A percentile compares a stretch with the other conserved stretches of the same genome.
Conservation (phyloP, 2,113 vertebrate species). For the Thunnus thynnus region DNA sequence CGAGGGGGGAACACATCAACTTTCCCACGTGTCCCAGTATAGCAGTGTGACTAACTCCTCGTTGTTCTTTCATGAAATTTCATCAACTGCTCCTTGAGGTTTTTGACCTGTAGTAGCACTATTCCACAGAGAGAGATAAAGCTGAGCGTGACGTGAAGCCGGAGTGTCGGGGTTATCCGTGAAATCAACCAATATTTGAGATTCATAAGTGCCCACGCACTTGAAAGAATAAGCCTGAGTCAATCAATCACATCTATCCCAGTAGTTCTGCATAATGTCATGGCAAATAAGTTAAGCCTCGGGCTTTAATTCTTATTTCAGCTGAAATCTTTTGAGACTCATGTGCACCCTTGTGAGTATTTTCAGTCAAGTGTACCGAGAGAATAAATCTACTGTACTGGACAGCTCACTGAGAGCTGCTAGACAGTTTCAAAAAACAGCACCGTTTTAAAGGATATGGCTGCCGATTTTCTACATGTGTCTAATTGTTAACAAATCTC, state of each 20-base stretch:
- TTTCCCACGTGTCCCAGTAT: slow-evolving; percentile 74
- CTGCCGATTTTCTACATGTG: neutral
- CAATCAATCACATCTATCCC: slow-evolving; percentile 46
- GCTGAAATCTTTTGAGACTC: slow-evolving; percentile 41
- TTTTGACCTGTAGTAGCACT: slow-evolving; percentile 40
- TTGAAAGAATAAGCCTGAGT: slow-evolving; percentile 59
- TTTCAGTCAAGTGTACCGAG: slow-evolving; percentile 12
- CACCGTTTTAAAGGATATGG: no score
- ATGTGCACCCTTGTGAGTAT: neutral
- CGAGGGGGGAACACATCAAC: slow-evolving; percentile 40
- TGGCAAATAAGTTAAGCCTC: slow-evolving; percentile 52
- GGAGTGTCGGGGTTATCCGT: slow-evolving; percentile 27
- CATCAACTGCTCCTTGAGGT: slow-evolving; percentile 58
- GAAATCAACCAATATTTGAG: slow-evolving; percentile 69
- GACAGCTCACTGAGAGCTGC: neutral
- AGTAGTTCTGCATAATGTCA: slow-evolving; percentile 59
- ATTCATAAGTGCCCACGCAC: slow-evolving; percentile 52
- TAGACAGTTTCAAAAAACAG: neutral
- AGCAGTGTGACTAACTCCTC: slow-evolving; percentile 55
- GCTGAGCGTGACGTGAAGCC: slow-evolving; percentile 31
- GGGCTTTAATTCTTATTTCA: slow-evolving; percentile 48
- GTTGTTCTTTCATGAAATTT: slow-evolving; percentile 65
- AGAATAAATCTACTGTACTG: slow-evolving; percentile 30
- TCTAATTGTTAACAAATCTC: neutral
- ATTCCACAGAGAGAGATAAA: slow-evolving; percentile 35